phyloP scores from a whole-genome alignment of 2,797 vertebrate genomes.

The Enteromius treurensis region DNA sequence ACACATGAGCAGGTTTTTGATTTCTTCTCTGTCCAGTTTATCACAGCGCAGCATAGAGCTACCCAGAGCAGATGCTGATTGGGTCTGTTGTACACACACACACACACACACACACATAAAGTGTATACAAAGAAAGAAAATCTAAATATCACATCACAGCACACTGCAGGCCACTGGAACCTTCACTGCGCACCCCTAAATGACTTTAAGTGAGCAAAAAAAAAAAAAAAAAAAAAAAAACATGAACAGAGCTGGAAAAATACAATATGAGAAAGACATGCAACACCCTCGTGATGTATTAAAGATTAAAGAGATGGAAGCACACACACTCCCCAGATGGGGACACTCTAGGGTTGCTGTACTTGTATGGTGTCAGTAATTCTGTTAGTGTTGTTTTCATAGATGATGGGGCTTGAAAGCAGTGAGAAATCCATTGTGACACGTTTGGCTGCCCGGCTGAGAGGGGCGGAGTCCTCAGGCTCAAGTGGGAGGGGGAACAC shows the following conservation, averaged over 20 bases:
- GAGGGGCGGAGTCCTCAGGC: conserved; percentile 72
- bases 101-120: conserved; percentile 29
- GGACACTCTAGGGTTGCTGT: conserved; percentile 65
- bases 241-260: conserved; percentile 4
- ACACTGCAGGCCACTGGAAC: neutral
- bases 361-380: conserved; percentile 41
- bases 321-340: conserved; percentile 61
- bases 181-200: neutral
- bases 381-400: conserved; percentile 34
- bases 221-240: conserved; percentile 8
- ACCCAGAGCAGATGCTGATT: conserved; percentile 82
- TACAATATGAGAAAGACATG: conserved; percentile 4
- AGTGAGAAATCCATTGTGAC: conserved; percentile 94
- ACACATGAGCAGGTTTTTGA: conserved; percentile 95
- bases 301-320: conserved; percentile 13
- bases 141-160: conserved; percentile 5
- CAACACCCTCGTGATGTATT: neutral
- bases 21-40: conserved; percentile 94
- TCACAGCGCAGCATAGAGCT: conserved; percentile 88
- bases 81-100: conserved; percentile 76
- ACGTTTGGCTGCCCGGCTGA: conserved; percentile 77
- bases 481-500: conserved; percentile 74
- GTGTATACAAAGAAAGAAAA: neutral
- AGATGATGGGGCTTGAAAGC: conserved; percentile 72
- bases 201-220: neutral